These are phyloP conservation scores for Synanthedon myopaeformis DNA, from an alignment of 2,888 invertebrate genomes.

Conservation along the genomic window DNA sequence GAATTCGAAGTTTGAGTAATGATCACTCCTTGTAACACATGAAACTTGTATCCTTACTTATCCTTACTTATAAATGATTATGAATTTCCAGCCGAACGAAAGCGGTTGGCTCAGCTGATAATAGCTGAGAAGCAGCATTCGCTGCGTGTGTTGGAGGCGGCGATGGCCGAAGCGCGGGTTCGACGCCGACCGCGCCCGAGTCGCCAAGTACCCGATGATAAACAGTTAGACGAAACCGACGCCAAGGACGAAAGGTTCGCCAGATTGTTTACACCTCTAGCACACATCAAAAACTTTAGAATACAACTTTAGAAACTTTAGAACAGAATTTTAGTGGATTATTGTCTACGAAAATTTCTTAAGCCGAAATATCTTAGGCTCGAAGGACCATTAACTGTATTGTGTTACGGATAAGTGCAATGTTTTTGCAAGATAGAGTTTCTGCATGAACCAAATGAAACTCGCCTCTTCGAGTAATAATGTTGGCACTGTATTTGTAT, in stretches of 20 bases:
- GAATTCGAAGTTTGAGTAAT: background rate
- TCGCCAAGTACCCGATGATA: slow-evolving; percentile 33
- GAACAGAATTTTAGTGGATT: too few relatives aligned
- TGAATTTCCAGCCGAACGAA: slow-evolving; percentile 44
- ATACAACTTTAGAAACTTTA: too few relatives aligned
- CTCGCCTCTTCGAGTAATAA: too few relatives aligned
- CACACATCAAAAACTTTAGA: too few relatives aligned
- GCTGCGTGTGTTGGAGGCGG: slow-evolving; percentile 50
- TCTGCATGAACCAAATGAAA: too few relatives aligned
- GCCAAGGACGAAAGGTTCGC: slow-evolving; percentile 46
- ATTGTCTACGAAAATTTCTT: too few relatives aligned
- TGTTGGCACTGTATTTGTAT: too few relatives aligned
- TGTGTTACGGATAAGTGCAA: too few relatives aligned
- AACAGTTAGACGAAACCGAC: slow-evolving; percentile 45
- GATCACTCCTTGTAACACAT: background rate
- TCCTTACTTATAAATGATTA: slow-evolving; percentile 4
- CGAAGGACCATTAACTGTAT: too few relatives aligned
- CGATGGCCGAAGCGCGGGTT: slow-evolving; percentile 54
- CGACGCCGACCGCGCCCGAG: slow-evolving; percentile 32
- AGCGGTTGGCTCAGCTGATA: slow-evolving; percentile 55
- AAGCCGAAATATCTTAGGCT: too few relatives aligned
- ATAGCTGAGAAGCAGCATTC: slow-evolving; percentile 62
- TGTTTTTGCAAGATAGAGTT: too few relatives aligned
- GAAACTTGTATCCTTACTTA: background rate
- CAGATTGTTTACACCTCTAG: too few relatives aligned